These are phyloP conservation scores for Brachyrhaphis roseni DNA, from an alignment of 2,797 vertebrate genomes.

Conservation along the genomic window DNA sequence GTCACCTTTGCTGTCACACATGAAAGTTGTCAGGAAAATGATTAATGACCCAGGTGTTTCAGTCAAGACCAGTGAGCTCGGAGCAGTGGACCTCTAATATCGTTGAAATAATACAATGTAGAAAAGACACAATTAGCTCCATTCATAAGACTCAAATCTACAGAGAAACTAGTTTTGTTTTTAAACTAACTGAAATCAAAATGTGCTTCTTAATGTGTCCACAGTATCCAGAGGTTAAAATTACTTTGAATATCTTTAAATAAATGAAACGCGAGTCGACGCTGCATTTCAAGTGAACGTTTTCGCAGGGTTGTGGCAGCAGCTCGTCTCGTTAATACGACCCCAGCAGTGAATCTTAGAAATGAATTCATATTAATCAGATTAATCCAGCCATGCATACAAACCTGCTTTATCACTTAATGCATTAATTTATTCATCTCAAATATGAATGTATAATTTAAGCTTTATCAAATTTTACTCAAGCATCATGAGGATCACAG, in stretches of 20 bases:
- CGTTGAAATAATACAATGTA: background rate
- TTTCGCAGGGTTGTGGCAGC: background rate
- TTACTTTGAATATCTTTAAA: background rate
- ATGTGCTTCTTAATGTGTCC: background rate
- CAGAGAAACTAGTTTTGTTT: background rate
- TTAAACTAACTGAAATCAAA: background rate
- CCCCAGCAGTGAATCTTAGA: background rate
- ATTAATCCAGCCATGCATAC: constrained; percentile 1
- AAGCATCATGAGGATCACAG: background rate
- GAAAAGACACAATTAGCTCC: background rate
- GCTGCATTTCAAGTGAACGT: background rate
- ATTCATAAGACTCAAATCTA: background rate
- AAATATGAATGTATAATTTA: constrained; percentile 4
- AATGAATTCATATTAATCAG: constrained; percentile 5
- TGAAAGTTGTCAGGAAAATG: constrained; percentile 11
- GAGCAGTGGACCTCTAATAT: background rate
- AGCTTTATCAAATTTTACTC: background rate
- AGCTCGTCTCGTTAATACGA: background rate
- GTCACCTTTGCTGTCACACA: constrained; percentile 7
- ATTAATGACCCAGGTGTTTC: constrained; percentile 3
- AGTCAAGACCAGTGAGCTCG: background rate
- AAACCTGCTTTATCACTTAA: constrained; percentile 2
- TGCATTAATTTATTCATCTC: constrained; percentile 1
- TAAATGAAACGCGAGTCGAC: background rate
- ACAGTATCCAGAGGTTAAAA: background rate